phyloP scores from a whole-genome alignment of 2,888 invertebrate species.

The Callinectes sapidus region DNA sequence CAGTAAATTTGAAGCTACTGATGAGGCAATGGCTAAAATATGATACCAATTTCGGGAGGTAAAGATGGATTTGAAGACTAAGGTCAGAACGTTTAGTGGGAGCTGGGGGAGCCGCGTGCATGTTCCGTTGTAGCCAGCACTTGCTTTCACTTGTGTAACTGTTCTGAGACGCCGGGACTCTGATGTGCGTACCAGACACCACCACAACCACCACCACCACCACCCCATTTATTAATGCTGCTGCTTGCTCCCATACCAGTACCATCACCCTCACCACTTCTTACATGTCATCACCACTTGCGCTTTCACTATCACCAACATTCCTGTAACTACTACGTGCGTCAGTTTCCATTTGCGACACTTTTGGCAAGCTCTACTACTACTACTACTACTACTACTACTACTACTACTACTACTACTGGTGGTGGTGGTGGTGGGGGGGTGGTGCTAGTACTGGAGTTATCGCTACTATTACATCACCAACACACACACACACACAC shows the following conservation, averaged over 20 bases:
- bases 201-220: neutral
- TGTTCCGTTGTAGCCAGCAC: neutral
- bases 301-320: neutral
- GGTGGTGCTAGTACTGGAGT: neutral
- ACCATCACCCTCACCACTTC: neutral
- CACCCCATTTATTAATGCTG: neutral
- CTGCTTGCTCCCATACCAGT: neutral
- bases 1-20: too few relatives aligned
- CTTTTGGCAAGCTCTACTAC: neutral
- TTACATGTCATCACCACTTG: neutral
- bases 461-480: neutral
- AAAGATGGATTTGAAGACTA: too few relatives aligned
- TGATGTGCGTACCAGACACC: conserved; percentile 8
- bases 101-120: neutral
- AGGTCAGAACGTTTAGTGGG: too few relatives aligned
- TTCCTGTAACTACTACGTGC: neutral
- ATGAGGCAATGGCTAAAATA: too few relatives aligned
- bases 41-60: too few relatives aligned
- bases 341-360: neutral
- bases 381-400: conserved; percentile 4
- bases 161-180: neutral
- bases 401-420: neutral
- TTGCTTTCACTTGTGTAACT: conserved; percentile 3
- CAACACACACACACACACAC: neutral
- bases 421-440: too few relatives aligned